These are phyloP conservation scores for Copidosoma aretas DNA, from an alignment of 2,888 invertebrate genomes.

Conservation along the genomic window DNA sequence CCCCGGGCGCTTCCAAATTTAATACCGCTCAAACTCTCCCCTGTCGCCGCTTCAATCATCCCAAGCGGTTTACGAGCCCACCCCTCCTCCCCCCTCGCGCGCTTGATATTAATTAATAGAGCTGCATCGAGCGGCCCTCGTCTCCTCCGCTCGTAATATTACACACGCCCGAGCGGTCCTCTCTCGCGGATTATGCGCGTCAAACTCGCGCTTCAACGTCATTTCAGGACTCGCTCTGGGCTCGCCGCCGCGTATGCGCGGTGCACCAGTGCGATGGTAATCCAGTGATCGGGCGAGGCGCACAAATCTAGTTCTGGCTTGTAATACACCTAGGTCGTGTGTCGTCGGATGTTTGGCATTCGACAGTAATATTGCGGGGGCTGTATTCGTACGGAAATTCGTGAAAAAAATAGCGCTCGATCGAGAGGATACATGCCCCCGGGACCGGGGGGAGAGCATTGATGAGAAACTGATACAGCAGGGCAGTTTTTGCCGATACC, in stretches of 20 bases:
- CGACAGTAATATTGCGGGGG: no score
- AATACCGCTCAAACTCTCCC: constrained; percentile 3
- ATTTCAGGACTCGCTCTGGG: neutral
- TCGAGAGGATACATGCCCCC: no score
- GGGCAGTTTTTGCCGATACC: no score
- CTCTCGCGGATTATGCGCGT: constrained; percentile 3
- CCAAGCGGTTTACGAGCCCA: neutral
- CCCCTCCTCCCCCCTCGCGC: constrained; percentile 1
- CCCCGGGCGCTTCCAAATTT: neutral
- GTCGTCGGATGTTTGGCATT: no score
- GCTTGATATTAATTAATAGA: constrained; percentile 21
- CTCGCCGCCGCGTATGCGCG: neutral
- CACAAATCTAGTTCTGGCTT: no score
- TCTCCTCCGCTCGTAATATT: neutral
- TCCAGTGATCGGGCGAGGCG: neutral
- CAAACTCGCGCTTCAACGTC: constrained; percentile 27
- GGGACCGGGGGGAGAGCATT: no score
- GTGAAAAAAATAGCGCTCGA: no score
- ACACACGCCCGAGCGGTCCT: neutral
- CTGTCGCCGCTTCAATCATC: neutral
- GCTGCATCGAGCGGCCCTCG: constrained; percentile 1
- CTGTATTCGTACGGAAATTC: no score
- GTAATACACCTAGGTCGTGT: no score
- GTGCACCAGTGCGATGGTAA: neutral
- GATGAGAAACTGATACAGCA: no score